Percentiles rank a stretch among this genome's conserved stretches.
Evolutionary conservation across 1,140 invertebrate species (phyloP).

Genomic region (Trichonephila clavipes): DNA sequence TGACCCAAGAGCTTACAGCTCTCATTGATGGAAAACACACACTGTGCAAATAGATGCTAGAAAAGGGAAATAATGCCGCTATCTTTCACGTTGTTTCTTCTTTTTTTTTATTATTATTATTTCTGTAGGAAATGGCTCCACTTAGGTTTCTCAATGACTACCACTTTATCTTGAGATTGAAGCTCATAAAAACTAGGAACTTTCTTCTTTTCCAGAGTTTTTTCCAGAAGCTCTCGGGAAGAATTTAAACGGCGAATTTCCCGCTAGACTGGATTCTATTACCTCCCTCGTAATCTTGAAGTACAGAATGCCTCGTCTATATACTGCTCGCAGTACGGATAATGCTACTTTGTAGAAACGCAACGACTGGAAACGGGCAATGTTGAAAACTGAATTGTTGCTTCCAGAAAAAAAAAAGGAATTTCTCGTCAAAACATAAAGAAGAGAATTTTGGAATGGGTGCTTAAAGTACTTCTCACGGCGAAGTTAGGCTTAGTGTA

Average conservation of each 20-base stretch:
- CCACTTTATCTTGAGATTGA: slow-evolving; percentile 55
- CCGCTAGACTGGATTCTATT: slow-evolving; percentile 45
- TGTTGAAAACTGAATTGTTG: slow-evolving; percentile 5
- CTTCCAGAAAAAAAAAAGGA: neutral
- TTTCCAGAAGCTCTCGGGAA: slow-evolving; percentile 15
- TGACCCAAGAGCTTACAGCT: neutral
- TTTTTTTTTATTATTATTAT: too few species aligned
- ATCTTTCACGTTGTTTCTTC: slow-evolving; percentile 23
- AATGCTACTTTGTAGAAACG: slow-evolving; percentile 10
- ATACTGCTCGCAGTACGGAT: neutral
- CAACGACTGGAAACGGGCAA: neutral
- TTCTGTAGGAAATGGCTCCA: slow-evolving; percentile 37
- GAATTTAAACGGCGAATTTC: slow-evolving; percentile 66
- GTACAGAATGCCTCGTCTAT: neutral
- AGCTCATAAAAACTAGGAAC: slow-evolving; percentile 33
- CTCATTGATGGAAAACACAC: neutral
- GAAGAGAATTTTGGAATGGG: neutral
- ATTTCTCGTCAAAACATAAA: neutral
- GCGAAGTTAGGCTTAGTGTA: neutral
- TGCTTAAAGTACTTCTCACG: neutral
- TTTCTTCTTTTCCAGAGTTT: slow-evolving; percentile 14
- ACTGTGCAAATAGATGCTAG: neutral
- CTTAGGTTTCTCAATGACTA: slow-evolving; percentile 57
- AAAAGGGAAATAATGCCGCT: neutral
- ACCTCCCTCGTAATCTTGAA: slow-evolving; percentile 15